Percentiles rank a stretch among this genome's conserved stretches.
Evolutionary conservation across 2,113 vertebrate species (phyloP).

Genomic region (Cathartes aura): DNA sequence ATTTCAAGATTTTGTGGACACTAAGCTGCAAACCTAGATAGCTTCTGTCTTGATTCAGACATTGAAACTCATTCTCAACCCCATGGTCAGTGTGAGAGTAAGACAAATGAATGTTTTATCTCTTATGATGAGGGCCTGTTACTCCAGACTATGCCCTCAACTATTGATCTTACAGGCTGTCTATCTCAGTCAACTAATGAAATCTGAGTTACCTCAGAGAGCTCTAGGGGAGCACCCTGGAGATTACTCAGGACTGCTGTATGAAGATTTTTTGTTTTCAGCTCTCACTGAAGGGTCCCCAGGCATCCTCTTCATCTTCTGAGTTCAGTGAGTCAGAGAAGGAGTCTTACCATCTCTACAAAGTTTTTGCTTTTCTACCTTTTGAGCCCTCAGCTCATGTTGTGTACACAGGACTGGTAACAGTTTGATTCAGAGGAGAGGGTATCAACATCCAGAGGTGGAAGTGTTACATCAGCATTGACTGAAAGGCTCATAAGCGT

Average conservation of each 20-base stretch:
- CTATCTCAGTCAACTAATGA: background rate
- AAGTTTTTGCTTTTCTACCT: background rate
- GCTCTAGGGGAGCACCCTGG: background rate
- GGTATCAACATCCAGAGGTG: background rate
- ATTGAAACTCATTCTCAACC: background rate
- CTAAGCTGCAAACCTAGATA: background rate
- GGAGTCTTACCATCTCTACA: background rate
- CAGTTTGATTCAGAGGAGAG: background rate
- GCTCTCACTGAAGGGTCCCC: background rate
- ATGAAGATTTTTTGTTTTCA: background rate
- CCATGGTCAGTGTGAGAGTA: background rate
- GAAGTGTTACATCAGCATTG: background rate
- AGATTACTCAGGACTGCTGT: background rate
- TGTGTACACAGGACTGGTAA: background rate
- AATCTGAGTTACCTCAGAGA: background rate
- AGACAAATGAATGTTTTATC: background rate
- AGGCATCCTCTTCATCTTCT: background rate
- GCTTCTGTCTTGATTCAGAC: background rate
- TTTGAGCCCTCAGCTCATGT: background rate
- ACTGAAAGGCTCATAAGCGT: background rate
- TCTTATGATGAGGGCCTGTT: background rate
- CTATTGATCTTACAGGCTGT: background rate
- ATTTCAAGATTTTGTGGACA: background rate
- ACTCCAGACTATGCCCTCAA: background rate
- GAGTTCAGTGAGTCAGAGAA: background rate